Percentiles rank a stretch among this genome's conserved stretches.
phyloP scores from a whole-genome alignment of 2,797 vertebrate species.

The Sylvilagus floridanus region DNA sequence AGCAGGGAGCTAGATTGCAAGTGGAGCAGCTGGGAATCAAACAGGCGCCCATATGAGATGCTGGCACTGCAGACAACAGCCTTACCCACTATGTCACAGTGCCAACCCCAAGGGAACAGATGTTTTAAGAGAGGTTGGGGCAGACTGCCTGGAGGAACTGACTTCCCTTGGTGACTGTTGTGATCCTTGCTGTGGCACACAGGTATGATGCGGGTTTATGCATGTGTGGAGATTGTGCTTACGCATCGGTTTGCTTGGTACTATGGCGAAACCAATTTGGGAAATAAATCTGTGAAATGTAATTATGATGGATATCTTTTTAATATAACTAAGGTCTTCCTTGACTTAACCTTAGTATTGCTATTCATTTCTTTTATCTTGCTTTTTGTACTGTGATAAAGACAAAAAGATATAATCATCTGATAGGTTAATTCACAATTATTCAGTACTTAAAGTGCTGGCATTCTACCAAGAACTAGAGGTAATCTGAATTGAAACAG shows the following conservation, averaged over 20 bases:
- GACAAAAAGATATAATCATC: not conserved
- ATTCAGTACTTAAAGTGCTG: not conserved
- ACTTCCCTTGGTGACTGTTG: not conserved
- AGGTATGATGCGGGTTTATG: slow-evolving; percentile 34
- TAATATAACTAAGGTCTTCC: not conserved
- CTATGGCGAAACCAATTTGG: slow-evolving; percentile 39
- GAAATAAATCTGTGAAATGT: slow-evolving; percentile 33
- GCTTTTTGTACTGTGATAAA: not conserved
- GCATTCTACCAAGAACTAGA: not conserved
- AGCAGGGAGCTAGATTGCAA: too few relatives aligned
- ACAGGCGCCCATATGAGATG: too few relatives aligned
- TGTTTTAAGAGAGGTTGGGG: not conserved
- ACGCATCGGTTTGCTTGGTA: not conserved
- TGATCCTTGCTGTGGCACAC: not conserved
- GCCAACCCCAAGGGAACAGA: not conserved
- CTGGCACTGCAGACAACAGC: too few relatives aligned
- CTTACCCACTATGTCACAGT: too few relatives aligned
- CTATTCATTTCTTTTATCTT: not conserved
- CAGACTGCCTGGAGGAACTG: not conserved
- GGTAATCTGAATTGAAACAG: not conserved
- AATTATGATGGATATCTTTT: slow-evolving; percentile 42
- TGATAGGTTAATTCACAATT: not conserved
- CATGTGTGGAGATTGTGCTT: not conserved
- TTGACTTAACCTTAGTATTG: not conserved
- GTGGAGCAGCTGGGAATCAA: too few relatives aligned